Conservation (phyloP, 2,888 invertebrate species). For the Phoronis australis region DNA sequence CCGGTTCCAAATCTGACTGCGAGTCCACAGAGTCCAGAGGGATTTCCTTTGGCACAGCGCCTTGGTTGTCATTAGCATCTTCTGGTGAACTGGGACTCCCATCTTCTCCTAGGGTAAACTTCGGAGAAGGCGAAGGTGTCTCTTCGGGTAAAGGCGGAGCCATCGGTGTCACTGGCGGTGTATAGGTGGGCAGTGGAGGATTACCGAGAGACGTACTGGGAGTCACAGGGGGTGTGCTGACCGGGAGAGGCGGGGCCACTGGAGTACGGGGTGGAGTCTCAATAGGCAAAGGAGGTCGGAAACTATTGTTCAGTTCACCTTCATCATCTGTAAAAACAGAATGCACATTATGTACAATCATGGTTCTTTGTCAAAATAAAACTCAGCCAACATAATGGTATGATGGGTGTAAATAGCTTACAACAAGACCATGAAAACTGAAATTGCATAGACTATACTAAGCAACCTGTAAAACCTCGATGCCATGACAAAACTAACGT, state of each 20-base stretch:
- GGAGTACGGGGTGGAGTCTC: neutral
- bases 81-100: neutral
- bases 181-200: slow-evolving; percentile 22
- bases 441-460: too few relatives aligned
- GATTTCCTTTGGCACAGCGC: neutral
- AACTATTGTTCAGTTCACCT: neutral
- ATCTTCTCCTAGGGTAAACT: neutral
- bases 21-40: neutral
- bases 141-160: slow-evolving; percentile 10
- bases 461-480: too few relatives aligned
- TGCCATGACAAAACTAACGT: too few relatives aligned
- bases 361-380: too few relatives aligned
- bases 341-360: too few relatives aligned
- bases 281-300: neutral
- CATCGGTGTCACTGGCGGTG: slow-evolving; percentile 11
- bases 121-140: slow-evolving; percentile 11
- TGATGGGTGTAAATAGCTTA: too few relatives aligned
- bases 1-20: slow-evolving; percentile 11
- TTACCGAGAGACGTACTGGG: slow-evolving; percentile 20
- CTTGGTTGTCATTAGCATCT: slow-evolving; percentile 1
- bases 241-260: slow-evolving; percentile 20
- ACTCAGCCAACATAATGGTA: too few relatives aligned
- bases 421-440: too few relatives aligned
- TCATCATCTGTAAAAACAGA: too few relatives aligned
- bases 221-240: slow-evolving; percentile 24